Conservation (phyloP, 2,888 invertebrate species). For the Smittia sp. region DNA sequence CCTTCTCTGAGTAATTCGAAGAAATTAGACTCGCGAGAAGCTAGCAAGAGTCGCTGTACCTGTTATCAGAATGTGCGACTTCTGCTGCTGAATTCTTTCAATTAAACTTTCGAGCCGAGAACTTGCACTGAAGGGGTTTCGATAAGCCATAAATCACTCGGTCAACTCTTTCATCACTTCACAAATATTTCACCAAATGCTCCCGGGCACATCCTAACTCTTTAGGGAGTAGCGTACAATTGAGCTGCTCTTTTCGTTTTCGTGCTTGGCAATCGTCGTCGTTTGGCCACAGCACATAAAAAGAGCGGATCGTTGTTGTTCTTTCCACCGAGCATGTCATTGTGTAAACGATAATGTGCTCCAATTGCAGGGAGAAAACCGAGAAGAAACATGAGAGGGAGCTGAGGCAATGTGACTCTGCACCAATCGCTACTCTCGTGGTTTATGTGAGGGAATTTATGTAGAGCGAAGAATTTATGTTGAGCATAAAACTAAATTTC, state of each 20-base stretch:
- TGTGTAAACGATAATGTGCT: constrained; percentile 16
- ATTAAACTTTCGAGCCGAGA: constrained; percentile 79
- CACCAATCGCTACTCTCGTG: constrained; percentile 17
- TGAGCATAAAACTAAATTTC: too few species aligned
- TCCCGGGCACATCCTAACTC: constrained; percentile 32
- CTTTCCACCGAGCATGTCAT: constrained; percentile 8
- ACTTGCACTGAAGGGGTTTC: constrained; percentile 54
- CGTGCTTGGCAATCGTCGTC: not conserved
- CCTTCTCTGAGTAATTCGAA: constrained; percentile 1
- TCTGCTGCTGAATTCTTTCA: constrained; percentile 74
- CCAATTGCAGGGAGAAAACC: constrained; percentile 11
- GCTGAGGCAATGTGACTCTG: not conserved
- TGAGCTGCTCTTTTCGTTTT: constrained; percentile 36
- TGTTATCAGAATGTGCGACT: constrained; percentile 1
- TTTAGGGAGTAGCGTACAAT: constrained; percentile 39
- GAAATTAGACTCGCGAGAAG: not conserved
- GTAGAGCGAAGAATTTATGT: too few species aligned
- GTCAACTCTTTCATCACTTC: not conserved
- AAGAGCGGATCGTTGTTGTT: constrained; percentile 38
- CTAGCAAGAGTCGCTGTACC: not conserved
- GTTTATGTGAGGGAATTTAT: not conserved
- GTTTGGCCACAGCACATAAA: not conserved
- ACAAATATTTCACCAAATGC: not conserved
- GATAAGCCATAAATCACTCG: not conserved
- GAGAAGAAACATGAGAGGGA: constrained; percentile 1